These are phyloP conservation scores for Enoplosus armatus DNA, from an alignment of 2,797 vertebrate genomes.

Conservation along the genomic window DNA sequence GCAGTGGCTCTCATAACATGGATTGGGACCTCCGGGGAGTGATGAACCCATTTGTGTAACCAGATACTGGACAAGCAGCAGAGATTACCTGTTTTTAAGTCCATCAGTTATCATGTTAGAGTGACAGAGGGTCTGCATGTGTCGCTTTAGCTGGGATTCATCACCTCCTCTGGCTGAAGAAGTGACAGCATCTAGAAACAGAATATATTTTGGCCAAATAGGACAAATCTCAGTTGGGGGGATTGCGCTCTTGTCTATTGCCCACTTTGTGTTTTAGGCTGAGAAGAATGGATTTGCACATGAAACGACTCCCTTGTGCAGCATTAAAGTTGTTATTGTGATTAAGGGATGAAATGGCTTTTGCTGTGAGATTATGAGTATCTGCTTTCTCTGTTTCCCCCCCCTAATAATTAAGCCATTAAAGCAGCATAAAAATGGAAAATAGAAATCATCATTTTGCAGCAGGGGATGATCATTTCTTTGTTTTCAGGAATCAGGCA, in stretches of 20 bases:
- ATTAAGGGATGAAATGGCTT: constrained; percentile 25
- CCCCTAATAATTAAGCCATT: constrained; percentile 5
- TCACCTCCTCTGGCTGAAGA: background rate
- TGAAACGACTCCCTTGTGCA: constrained; percentile 13
- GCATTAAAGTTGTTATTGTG: constrained; percentile 20
- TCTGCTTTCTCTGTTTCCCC: background rate
- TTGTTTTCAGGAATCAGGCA: constrained; percentile 14
- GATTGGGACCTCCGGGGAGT: background rate
- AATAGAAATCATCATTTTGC: constrained; percentile 1
- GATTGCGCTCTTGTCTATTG: background rate
- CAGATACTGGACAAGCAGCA: background rate
- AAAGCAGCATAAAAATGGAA: constrained; percentile 5
- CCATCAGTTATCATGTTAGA: background rate
- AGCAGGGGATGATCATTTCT: background rate
- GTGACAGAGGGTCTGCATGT: background rate
- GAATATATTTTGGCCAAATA: constrained; percentile 45
- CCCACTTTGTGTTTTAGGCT: constrained; percentile 28
- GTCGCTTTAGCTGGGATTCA: constrained; percentile 1
- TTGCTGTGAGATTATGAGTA: constrained; percentile 14
- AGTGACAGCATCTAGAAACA: constrained; percentile 19
- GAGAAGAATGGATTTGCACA: constrained; percentile 35
- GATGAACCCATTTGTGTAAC: background rate
- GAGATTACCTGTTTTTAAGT: constrained; percentile 13
- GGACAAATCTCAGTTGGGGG: constrained; percentile 45
- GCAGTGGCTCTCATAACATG: background rate